Evolutionary conservation across 2,113 vertebrate species (phyloP), one percentile per base, ranked within the genome.

Genomic region (Vulpes ferrilata): DNA sequence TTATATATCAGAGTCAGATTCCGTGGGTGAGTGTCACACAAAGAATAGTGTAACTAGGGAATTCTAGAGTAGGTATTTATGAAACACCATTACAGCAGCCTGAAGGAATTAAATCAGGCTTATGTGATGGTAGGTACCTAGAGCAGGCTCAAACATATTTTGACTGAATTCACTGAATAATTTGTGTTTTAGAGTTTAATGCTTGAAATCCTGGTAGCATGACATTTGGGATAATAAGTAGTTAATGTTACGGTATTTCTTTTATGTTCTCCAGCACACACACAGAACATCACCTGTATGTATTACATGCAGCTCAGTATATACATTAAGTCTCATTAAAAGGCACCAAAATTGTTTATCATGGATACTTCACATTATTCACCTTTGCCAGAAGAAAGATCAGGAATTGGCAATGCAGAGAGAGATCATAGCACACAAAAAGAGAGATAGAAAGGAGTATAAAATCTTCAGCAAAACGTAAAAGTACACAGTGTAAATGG

Each of bases 331-430:
- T 55, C 90, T 2, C 7, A 27, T 78, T 71, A 95, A 95, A 82
- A 88, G 15, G 12, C 9, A 30, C 2, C 55, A 62, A 62, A 74
- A 82, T 64, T 88, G 23, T 67, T 85, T 89, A 9, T 38, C 16
- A 6, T 35, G 32, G 5, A n/a, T 57, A 27, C 15, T 51, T n/a
- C 59, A 25, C 5, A 25, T 62, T 91, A n/a, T 1, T 90, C 57
- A 91, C 80, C 35, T 91, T 93, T 88, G 15, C 57, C 82, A 96
- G 59, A 93, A 90, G 38, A n/a, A 96, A 85, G 32, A 62, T 0
- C 48, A 5, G 7, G 4, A 30, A 35, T 30, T 53, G 78, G 60
- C n/a, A 85, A 48, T 51, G 15, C 65, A 88, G 48, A 83, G 67
- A 92, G 27, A 57, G 11, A 8, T 67, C 65, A 59, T 3, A 43